These are phyloP conservation scores for Campoletis raptor DNA, from an alignment of 2,888 invertebrate genomes.

Conservation along the genomic window DNA sequence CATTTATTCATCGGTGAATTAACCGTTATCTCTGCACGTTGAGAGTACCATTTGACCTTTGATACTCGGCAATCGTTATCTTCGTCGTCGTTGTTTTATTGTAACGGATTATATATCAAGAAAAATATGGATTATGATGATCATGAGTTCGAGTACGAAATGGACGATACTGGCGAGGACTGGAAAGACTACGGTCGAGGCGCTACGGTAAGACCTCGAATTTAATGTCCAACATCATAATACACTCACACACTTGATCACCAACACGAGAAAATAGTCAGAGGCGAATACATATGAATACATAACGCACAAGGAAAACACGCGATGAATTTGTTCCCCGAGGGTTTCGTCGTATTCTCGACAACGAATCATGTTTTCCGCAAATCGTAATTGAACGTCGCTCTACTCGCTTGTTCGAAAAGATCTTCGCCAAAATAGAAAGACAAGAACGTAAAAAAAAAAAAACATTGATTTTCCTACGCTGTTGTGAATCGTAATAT, in stretches of 20 bases:
- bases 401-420: constrained; percentile 31
- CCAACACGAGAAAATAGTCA: constrained; percentile 29
- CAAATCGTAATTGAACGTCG: constrained; percentile 26
- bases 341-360: constrained; percentile 63
- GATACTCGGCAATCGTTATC: constrained; percentile 8
- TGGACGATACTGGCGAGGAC: constrained; percentile 80
- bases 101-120: constrained; percentile 14
- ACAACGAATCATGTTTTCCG: constrained; percentile 22
- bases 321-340: constrained; percentile 69
- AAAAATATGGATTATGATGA: constrained; percentile 73
- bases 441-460: background rate
- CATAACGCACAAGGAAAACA: constrained; percentile 42
- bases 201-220: constrained; percentile 78
- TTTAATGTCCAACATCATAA: constrained; percentile 21
- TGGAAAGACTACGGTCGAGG: constrained; percentile 76
- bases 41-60: constrained; percentile 20
- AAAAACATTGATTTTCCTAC: constrained; percentile 8
- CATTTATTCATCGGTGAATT: background rate
- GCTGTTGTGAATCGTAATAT: constrained; percentile 50
- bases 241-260: constrained; percentile 6
- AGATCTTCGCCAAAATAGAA: background rate
- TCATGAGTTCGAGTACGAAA: constrained; percentile 78
- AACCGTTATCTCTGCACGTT: constrained; percentile 32
- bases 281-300: background rate
- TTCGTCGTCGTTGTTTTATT: constrained; percentile 10